Percentiles rank a stretch among this genome's conserved stretches.
Evolutionary conservation across 2,113 vertebrate species (phyloP).

Genomic region (Urocitellus parryii): DNA sequence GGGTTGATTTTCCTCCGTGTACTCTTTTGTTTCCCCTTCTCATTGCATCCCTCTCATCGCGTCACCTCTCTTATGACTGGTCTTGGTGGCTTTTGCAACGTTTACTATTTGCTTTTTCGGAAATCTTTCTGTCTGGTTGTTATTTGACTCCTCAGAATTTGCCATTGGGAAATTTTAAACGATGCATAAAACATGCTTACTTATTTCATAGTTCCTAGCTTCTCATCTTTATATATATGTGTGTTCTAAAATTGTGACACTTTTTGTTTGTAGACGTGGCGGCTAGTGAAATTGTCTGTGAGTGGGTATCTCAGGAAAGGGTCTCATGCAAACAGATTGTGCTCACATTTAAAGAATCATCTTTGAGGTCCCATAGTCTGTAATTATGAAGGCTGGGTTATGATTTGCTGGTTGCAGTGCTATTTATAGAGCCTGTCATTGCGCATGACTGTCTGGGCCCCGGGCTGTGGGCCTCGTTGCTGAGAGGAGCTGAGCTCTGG

Average conservation of each 20-base stretch:
- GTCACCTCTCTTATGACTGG: background rate
- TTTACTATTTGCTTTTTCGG: background rate
- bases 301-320: constrained; percentile 16
- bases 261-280: constrained; percentile 30
- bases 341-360: background rate
- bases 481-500: constrained; percentile 2
- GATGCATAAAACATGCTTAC: background rate
- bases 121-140: background rate
- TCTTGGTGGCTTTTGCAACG: background rate
- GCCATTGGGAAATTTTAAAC: background rate
- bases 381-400: constrained; percentile 52
- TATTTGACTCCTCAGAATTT: background rate
- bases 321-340: background rate
- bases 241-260: background rate
- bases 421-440: constrained; percentile 77
- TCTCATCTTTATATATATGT: background rate
- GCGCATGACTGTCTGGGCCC: constrained; percentile 58
- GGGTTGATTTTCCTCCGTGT: background rate
- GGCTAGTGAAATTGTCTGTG: background rate
- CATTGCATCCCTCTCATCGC: accelerated
- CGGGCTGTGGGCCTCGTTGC: background rate
- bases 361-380: background rate
- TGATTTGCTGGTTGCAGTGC: constrained; percentile 61
- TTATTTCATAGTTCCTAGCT: background rate
- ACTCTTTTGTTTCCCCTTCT: background rate